Evolutionary conservation across 1,140 invertebrate genomes (phyloP).

Genomic region (Alviniconcha marisindica): DNA sequence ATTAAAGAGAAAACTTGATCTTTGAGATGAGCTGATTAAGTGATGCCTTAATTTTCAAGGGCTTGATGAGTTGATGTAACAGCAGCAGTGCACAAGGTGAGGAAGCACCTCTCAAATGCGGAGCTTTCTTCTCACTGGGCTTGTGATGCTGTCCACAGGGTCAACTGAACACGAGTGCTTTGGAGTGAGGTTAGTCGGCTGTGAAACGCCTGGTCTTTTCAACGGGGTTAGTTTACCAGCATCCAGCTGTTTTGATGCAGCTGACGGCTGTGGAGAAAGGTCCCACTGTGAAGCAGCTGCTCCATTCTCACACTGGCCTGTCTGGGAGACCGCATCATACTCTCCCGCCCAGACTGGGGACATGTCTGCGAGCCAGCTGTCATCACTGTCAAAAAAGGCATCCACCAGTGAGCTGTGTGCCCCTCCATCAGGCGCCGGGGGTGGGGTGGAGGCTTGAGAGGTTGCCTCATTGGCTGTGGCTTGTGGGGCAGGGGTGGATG

Average conservation of each 20-base stretch:
- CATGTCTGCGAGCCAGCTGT: constrained; percentile 36
- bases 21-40: too few species aligned
- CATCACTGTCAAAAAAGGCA: constrained; percentile 28
- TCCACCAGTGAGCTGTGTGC: not conserved
- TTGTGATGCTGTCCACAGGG: constrained; percentile 21
- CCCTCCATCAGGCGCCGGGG: not conserved
- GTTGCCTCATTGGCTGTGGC: too few species aligned
- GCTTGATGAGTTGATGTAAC: too few species aligned
- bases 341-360: not conserved
- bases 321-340: too few species aligned
- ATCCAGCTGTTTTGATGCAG: too few species aligned
- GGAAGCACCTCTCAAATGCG: not conserved
- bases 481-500: not conserved
- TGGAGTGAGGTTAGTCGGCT: too few species aligned
- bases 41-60: too few species aligned
- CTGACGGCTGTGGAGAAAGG: not conserved
- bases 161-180: not conserved
- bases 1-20: too few species aligned
- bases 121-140: not conserved
- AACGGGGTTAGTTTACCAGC: too few species aligned
- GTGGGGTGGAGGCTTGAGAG: not conserved
- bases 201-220: too few species aligned
- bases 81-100: too few species aligned
- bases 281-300: not conserved
- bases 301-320: not conserved